phyloP scores from a whole-genome alignment of 2,113 vertebrate genomes.

The Danionella cerebrum region DNA sequence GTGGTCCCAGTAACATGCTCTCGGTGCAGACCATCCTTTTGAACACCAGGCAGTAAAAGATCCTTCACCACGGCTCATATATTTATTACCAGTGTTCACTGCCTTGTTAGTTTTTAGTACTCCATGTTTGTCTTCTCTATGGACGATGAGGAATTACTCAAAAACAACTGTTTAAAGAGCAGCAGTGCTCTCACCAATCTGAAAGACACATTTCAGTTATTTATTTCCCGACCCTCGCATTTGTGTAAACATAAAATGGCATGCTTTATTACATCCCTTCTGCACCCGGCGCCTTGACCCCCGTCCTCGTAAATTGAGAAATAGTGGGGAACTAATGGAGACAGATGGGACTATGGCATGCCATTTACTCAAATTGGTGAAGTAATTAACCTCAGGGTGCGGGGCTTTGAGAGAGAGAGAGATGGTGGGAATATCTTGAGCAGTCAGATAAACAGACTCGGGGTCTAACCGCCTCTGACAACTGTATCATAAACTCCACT shows the following conservation, averaged over 20 bases:
- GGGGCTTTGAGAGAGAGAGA: slow-evolving; percentile 82
- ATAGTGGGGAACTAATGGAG: slow-evolving; percentile 89
- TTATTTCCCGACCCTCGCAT: slow-evolving; percentile 73
- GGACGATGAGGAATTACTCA: slow-evolving; percentile 39
- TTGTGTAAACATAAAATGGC: slow-evolving; percentile 88
- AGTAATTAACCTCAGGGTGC: slow-evolving; percentile 93
- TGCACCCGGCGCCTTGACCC: slow-evolving; percentile 82
- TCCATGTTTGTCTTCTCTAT: slow-evolving; percentile 36
- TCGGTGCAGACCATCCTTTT: no score
- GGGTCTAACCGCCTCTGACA: slow-evolving; percentile 86
- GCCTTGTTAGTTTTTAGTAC: slow-evolving; percentile 50
- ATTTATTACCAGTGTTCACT: slow-evolving; percentile 44
- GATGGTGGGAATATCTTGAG: slow-evolving; percentile 83
- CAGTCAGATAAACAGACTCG: slow-evolving; percentile 81
- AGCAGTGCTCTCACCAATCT: slow-evolving; percentile 39
- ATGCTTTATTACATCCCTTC: slow-evolving; percentile 87
- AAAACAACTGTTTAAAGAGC: slow-evolving; percentile 48
- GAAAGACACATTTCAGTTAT: slow-evolving; percentile 57
- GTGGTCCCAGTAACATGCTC: no score
- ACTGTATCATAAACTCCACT: slow-evolving; percentile 90
- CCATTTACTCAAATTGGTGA: slow-evolving; percentile 93
- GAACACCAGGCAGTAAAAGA: not conserved
- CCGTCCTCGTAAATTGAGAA: slow-evolving; percentile 88
- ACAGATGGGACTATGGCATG: slow-evolving; percentile 92
- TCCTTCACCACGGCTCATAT: slow-evolving; percentile 5